Evolutionary conservation across 2,113 vertebrate species (phyloP), one percentile per base, ranked within the genome.

Genomic region (Hyaena hyaena): DNA sequence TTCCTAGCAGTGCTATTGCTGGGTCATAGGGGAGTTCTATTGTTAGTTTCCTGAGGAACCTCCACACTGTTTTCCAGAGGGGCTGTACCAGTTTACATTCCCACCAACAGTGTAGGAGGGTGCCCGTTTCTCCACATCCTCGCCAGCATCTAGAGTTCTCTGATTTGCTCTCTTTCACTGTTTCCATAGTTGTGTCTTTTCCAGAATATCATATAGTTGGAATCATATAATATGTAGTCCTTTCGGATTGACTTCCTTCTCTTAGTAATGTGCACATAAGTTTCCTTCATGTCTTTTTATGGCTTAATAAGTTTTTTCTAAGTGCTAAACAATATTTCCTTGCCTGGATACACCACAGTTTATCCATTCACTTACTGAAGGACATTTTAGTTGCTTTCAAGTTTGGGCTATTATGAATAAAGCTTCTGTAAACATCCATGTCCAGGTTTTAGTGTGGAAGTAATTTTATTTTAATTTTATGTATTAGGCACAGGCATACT

Each of bases 391-490:
- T 90, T 82, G 77, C 86, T 66, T 82, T 65, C n/a, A 73, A 94
- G 43, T 88, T 45, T 89, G 81, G 50, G 19, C 50, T 58, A 24
- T 58, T 83, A 43, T 26, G 19, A 89, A 9, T 53, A 43, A 94
- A 24, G 17, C 26, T 2, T 2, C 39, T 23, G 12, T 53, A 65
- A 82, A 43, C 10, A 50, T 74, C 53, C 1, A 1, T 35, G n/a
- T 21, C 35, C 17, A 58, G 35, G 31, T 85, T 69, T 92, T 26
- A 69, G 61, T 85, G 35, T 68, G 5, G 21, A 76, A 76, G 7
- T 50, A 63, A 73, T 71, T 83, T 79, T 83, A 77, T 80, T 94
- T 92, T 80, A 80, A 24, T 43, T 88, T 89, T 55, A 28, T 85
- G 4, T 19, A 2, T 58, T 53, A 45, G 28, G 1, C 2, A n/a